Percentiles rank a stretch among this genome's conserved stretches.
Conservation (phyloP, 2,113 vertebrate genomes). For the Puntigrus tetrazona region DNA sequence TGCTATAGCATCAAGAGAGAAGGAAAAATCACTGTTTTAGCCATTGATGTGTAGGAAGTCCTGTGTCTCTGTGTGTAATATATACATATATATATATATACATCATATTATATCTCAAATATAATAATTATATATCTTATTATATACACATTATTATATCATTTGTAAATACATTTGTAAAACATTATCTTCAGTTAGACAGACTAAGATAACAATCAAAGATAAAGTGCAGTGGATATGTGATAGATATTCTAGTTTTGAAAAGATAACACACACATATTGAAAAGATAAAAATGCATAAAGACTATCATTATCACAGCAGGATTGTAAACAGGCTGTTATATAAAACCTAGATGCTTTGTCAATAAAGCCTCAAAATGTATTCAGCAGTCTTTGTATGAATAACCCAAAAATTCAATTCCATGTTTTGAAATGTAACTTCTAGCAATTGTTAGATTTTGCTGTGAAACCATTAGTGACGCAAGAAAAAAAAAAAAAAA, state of each 20-base stretch:
- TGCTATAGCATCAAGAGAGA: neutral
- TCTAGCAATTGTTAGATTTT: neutral
- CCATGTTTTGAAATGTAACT: neutral
- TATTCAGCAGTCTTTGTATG: neutral
- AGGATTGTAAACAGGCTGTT: neutral
- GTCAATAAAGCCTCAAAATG: conserved; percentile 8
- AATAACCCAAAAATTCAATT: neutral
- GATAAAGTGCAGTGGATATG: neutral
- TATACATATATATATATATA: too few relatives aligned
- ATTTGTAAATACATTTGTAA: neutral
- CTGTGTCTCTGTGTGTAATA: too few relatives aligned
- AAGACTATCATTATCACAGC: conserved; percentile 25
- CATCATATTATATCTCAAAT: too few relatives aligned
- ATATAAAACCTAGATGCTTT: neutral
- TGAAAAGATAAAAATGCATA: too few relatives aligned
- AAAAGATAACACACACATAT: too few relatives aligned
- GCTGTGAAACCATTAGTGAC: neutral
- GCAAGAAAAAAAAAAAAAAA: neutral
- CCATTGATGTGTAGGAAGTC: too few relatives aligned
- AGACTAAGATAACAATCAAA: neutral
- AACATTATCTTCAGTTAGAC: neutral
- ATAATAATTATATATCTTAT: too few relatives aligned
- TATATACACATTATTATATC: too few relatives aligned
- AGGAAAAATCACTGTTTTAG: too few relatives aligned
- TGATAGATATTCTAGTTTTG: conserved; percentile 35